Base-by-base conservation (phyloP, 1,140 invertebrate species). In the Pseudomyrmex gracilis region DNA sequence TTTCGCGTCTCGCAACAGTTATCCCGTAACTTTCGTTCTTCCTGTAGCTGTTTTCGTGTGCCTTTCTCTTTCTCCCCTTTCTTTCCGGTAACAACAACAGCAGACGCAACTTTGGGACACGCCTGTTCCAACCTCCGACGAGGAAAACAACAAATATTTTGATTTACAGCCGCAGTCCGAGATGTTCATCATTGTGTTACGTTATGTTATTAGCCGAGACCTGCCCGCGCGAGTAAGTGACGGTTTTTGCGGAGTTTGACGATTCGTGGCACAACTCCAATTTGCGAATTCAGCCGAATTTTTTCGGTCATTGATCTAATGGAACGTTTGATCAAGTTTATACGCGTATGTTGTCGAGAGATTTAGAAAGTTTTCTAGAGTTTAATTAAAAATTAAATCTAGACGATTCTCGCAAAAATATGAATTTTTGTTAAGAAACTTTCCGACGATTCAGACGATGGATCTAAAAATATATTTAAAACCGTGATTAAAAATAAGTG, bases 81-180 rank as follows among this genome's bases (percentile, higher is more conserved):
- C 73, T 61, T 45, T 58, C 70, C 34, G 34, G 51, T 49, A 67
- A 61, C 78, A 82, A 74, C 71, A 67, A 68, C 22, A 22, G 63
- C 45, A n/a, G 24, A 66, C 17, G 57, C 61, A 84, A 86, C 85
- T 86, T 86, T 22, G 8, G 51, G 73, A 78, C 74, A 71, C 61
- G 82, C 66, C 80, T 34, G 45, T 60, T 61, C 4, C 63, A 51
- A 34, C 5, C 58, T 83, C 53, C 24, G n/a, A 43, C 82, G 67
- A 22, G 73, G 80, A 85, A 86, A 86, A 55, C 45, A 67, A 87
- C 85, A 80, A 87, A 87, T 87, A 87, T 87, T 80, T 86, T 86
- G 77, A 84, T 84, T 70, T 73, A 80, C 64, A 82, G 58, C 70
- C 68, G 70, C 20, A 43, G 47, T 74, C 58, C 57, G 57, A 82